Percentiles rank a stretch among this genome's conserved stretches.
Conservation (phyloP, 1,140 invertebrate genomes). For the Zaprionus lachaisei region DNA sequence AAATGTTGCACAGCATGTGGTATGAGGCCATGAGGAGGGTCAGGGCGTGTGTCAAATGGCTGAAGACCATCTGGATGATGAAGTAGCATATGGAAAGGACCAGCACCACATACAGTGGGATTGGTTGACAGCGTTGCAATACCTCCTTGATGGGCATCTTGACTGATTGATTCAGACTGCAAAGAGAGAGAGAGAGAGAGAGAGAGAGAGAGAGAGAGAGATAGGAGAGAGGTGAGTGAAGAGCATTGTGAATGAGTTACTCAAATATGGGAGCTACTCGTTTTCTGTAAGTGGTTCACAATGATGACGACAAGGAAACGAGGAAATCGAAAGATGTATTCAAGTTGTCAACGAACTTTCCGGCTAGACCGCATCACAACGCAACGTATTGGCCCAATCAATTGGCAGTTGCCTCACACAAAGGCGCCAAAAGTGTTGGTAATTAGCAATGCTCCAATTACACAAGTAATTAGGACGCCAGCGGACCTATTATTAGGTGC, state of each 20-base stretch:
- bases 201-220: not conserved
- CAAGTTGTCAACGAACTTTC: conserved; percentile 33
- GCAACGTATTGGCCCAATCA: conserved; percentile 26
- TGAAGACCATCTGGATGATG: conserved; percentile 89
- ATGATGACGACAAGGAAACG: conserved; percentile 4
- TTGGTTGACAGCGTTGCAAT: conserved; percentile 89
- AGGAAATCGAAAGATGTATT: conserved; percentile 8
- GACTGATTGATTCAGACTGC: not conserved
- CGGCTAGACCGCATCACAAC: conserved; percentile 15
- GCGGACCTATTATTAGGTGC: not conserved
- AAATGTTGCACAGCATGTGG: conserved; percentile 93
- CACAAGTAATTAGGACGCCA: conserved; percentile 4
- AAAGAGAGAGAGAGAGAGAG: not conserved
- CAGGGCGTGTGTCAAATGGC: conserved; percentile 92
- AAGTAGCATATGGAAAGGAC: conserved; percentile 90
- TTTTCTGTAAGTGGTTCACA: conserved; percentile 12
- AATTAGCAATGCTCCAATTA: conserved; percentile 26
- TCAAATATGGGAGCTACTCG: conserved; percentile 27
- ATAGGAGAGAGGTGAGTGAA: not conserved
- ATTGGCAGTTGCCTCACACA: conserved; percentile 23
- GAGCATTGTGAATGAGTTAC: conserved; percentile 41
- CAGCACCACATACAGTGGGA: conserved; percentile 90
- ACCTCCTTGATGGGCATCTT: conserved; percentile 90
- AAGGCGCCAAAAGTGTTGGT: conserved; percentile 22
- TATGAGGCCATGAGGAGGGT: conserved; percentile 93